These are phyloP conservation scores for Bucorvus abyssinicus DNA, from an alignment of 2,797 vertebrate species.

Conservation along the genomic window DNA sequence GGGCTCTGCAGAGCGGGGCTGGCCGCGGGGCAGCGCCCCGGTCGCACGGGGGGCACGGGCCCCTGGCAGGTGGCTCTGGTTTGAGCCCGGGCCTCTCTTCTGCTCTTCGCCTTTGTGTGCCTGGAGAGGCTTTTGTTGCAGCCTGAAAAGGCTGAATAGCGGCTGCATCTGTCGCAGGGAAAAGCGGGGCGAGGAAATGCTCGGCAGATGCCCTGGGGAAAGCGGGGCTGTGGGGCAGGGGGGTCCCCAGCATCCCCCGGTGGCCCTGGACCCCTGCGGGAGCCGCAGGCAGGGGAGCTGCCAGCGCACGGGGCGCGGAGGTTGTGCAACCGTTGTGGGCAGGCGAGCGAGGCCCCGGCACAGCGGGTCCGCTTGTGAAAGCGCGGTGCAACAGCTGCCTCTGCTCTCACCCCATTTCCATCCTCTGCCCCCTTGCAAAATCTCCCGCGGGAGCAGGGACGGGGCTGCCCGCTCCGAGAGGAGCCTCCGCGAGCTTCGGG, in stretches of 20 bases:
- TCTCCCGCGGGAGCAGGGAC: fast-evolving
- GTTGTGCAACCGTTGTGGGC: not conserved
- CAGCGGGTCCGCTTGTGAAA: not conserved
- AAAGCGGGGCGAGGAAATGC: slow-evolving; percentile 4
- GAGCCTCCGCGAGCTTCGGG: fast-evolving
- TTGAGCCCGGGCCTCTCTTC: slow-evolving; percentile 52
- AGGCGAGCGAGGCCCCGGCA: not conserved
- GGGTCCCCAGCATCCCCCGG: not conserved
- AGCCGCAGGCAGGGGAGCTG: not conserved
- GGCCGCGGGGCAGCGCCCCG: not conserved
- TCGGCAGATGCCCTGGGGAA: slow-evolving; percentile 42
- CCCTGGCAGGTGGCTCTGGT: slow-evolving; percentile 73
- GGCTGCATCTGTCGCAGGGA: slow-evolving; percentile 72
- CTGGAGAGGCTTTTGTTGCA: slow-evolving; percentile 75
- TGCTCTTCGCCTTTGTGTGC: slow-evolving; percentile 68
- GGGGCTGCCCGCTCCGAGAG: not conserved
- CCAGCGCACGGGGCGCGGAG: fast-evolving
- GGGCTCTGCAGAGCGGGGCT: not conserved
- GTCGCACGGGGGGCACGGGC: not conserved
- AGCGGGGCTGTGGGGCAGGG: fast-evolving
- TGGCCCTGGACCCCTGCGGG: not conserved
- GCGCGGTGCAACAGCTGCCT: not conserved
- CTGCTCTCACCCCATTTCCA: not conserved
- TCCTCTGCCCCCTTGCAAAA: not conserved
- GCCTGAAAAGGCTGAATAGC: slow-evolving; percentile 72